Percentiles rank a stretch among this genome's conserved stretches.
These are phyloP conservation scores for Brotula barbata DNA, from an alignment of 2,797 vertebrate genomes.

Conservation along the genomic window DNA sequence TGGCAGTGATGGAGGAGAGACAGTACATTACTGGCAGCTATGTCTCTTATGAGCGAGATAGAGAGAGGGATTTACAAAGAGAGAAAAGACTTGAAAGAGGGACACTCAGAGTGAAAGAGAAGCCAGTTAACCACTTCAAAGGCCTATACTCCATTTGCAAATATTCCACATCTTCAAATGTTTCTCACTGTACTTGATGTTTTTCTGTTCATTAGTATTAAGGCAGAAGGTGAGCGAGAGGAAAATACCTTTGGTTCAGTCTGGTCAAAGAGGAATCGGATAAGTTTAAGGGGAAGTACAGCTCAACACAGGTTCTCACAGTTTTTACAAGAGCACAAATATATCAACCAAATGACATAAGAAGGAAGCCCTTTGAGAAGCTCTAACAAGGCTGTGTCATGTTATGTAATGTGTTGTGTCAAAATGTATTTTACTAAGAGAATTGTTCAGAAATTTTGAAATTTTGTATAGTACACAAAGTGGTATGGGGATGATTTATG, in stretches of 20 bases:
- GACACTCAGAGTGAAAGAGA: conserved; percentile 81
- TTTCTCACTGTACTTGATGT: conserved; percentile 49
- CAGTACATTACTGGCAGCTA: conserved; percentile 80
- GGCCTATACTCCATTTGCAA: conserved; percentile 72
- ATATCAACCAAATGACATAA: too few species aligned
- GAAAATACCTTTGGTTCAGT: conserved; percentile 64
- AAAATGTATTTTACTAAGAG: too few species aligned
- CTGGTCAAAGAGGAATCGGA: conserved; percentile 35
- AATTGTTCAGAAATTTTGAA: too few species aligned
- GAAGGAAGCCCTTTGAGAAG: too few species aligned
- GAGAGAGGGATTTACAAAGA: conserved; percentile 80
- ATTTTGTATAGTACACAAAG: too few species aligned
- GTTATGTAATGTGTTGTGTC: too few species aligned
- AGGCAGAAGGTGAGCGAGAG: conserved; percentile 44
- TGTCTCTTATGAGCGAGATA: conserved; percentile 83
- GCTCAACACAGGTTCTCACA: conserved; percentile 28
- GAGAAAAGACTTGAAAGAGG: conserved; percentile 77
- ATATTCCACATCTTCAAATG: conserved; percentile 76
- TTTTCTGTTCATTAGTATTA: conserved; percentile 61
- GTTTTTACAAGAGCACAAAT: neutral
- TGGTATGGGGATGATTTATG: too few species aligned
- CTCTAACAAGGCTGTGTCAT: too few species aligned
- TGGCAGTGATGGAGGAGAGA: conserved; percentile 80
- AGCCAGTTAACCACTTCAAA: conserved; percentile 84
- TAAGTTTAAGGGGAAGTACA: conserved; percentile 65